phyloP scores from a whole-genome alignment of 2,113 vertebrate species.

The Percina caprodes region DNA sequence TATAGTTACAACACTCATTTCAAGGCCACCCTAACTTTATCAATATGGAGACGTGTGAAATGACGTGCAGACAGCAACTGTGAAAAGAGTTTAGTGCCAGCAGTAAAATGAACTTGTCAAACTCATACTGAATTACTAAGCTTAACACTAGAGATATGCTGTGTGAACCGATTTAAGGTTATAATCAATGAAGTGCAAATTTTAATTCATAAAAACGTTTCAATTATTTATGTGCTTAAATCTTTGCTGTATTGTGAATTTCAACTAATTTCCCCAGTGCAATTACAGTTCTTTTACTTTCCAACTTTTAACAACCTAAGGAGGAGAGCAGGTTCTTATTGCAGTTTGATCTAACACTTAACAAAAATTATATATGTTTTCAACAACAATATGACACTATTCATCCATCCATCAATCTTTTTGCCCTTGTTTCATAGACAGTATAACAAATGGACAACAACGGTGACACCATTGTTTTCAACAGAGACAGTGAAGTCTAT shows the following conservation, averaged over 20 bases:
- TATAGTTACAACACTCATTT: constrained; percentile 13
- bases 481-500: too few relatives aligned
- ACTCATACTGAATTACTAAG: constrained; percentile 17
- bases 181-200: constrained; percentile 16
- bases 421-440: not conserved
- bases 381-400: not conserved
- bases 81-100: constrained; percentile 29
- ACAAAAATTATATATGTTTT: not conserved
- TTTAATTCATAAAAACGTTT: constrained; percentile 9
- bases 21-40: constrained; percentile 6
- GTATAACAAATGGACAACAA: too few relatives aligned
- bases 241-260: not conserved
- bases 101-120: constrained; percentile 20
- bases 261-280: not conserved
- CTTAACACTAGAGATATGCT: constrained; percentile 9
- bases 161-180: constrained; percentile 1
- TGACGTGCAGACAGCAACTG: constrained; percentile 32
- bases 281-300: not conserved
- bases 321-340: not conserved
- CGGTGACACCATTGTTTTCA: too few relatives aligned
- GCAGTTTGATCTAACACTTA: not conserved
- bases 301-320: not conserved
- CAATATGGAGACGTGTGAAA: constrained; percentile 18
- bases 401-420: not conserved
- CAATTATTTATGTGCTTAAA: not conserved